Base-by-base conservation (phyloP, 2,888 invertebrate species). In the Napeogenes sylphis region DNA sequence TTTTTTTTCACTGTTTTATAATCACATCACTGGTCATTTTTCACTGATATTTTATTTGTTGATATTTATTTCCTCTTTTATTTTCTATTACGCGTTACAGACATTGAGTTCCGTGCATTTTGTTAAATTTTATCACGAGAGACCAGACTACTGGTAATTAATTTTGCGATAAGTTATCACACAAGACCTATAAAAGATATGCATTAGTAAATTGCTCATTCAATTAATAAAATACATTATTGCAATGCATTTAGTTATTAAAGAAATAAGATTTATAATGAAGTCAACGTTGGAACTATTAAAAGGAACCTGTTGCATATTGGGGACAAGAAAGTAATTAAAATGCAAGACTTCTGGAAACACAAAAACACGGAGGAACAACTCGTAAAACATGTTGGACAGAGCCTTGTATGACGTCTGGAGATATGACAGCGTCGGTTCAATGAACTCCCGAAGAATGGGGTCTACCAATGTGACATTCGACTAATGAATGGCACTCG, bases 401-500 rank as follows among this genome's bases (percentile, higher is more conserved):
- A 77, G 63, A 68, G 62, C 67, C 70, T 65, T 68, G 70, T 68
- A 69, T 68, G 77, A 75, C 75, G 77, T 65, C 76, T 79, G 79
- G 81, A 80, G 82, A 82, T 78, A 80, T 79, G 82, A 85, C 85
- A 85, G 70, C 64, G 81, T 68, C 73, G 77, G 85, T 86, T 88
- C 89, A 85, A 82, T 79, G 88, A 78, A 82, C 90, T 80, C 76
- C 73, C 69, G 68, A 82, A 87, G 85, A 88, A 89, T 85, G 85
- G 77, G 82, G 81, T 75, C 78, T 78, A 77, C 83, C 70, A 68
- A 80, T 79, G 80, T 79, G 76, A 82, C 85, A 85, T 84, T 83
- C 85, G 83, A 80, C 84, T 87, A 88, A 89, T 88, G 89, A 88
- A 90, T 88, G 80, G 83, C 82, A 79, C 79, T 80, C 79, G 78